Percentiles rank a stretch among this genome's conserved stretches.
These are phyloP conservation scores for Oreochromis spilurus DNA, from an alignment of 2,113 vertebrate species.

Conservation along the genomic window DNA sequence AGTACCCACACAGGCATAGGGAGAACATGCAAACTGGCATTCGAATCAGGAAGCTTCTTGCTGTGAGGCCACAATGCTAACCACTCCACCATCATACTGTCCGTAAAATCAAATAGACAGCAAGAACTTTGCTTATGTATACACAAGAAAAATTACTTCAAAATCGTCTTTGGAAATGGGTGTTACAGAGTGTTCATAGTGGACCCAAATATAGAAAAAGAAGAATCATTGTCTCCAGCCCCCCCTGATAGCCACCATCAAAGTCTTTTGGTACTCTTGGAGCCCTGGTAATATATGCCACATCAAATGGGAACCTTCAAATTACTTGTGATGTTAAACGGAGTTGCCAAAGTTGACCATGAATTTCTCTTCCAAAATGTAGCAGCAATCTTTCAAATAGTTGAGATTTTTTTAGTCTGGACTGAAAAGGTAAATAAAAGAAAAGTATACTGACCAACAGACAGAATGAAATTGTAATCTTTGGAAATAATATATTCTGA, in stretches of 20 bases:
- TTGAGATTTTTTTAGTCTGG: neutral
- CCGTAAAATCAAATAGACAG: neutral
- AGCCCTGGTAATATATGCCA: neutral
- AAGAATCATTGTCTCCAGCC: neutral
- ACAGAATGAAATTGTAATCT: neutral
- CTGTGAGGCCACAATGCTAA: neutral
- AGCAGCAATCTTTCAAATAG: neutral
- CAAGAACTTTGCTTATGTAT: neutral
- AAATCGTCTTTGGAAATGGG: neutral
- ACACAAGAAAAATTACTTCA: neutral
- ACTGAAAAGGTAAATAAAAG: neutral
- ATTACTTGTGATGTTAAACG: neutral
- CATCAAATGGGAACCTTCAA: neutral
- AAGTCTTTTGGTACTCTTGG: neutral
- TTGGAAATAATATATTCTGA: neutral
- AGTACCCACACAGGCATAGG: neutral
- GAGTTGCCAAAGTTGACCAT: neutral
- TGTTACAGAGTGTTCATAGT: neutral
- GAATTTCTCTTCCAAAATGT: neutral
- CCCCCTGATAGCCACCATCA: accelerated
- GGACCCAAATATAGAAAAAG: neutral
- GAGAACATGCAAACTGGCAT: neutral
- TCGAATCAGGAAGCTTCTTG: neutral
- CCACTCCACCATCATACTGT: neutral
- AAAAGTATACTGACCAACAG: neutral